phyloP scores from a whole-genome alignment of 2,113 vertebrate genomes.

The Lathamus discolor region DNA sequence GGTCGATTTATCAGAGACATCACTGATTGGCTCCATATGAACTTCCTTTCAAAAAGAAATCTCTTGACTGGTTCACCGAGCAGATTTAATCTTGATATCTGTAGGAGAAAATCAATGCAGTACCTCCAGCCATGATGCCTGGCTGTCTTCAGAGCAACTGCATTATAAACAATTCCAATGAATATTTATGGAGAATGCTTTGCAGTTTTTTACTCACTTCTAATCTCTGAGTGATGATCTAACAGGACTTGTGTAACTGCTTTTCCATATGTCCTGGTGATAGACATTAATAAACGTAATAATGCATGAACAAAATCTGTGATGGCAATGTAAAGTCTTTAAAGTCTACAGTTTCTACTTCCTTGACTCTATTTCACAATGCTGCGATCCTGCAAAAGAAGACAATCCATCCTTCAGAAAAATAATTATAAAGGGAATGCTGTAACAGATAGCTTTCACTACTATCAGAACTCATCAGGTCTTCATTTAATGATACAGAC shows the following conservation, averaged over 20 bases:
- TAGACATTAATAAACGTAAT: neutral
- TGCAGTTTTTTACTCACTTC: slow-evolving; percentile 45
- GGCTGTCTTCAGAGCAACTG: slow-evolving; percentile 7
- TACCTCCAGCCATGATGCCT: slow-evolving; percentile 29
- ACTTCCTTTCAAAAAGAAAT: slow-evolving; percentile 27
- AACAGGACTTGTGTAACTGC: neutral
- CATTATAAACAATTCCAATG: neutral
- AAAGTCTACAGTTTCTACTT: neutral
- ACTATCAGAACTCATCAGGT: neutral
- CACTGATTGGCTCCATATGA: slow-evolving; percentile 14
- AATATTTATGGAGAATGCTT: slow-evolving; percentile 45
- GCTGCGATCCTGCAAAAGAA: neutral
- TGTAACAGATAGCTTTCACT: neutral
- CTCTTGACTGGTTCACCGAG: neutral
- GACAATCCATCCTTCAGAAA: neutral
- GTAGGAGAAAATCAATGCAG: slow-evolving; percentile 28
- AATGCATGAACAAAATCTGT: neutral
- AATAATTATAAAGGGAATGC: neutral
- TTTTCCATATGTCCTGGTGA: slow-evolving; percentile 37
- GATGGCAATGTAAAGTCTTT: neutral
- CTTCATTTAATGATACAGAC: neutral
- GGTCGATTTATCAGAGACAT: neutral
- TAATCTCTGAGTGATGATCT: slow-evolving; percentile 37
- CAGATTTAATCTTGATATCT: slow-evolving; percentile 37
- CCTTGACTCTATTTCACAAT: neutral